Evolutionary conservation across 2,888 invertebrate genomes (phyloP), one percentile per base, ranked within the genome.

Genomic region (Schizotus pectinicornis): DNA sequence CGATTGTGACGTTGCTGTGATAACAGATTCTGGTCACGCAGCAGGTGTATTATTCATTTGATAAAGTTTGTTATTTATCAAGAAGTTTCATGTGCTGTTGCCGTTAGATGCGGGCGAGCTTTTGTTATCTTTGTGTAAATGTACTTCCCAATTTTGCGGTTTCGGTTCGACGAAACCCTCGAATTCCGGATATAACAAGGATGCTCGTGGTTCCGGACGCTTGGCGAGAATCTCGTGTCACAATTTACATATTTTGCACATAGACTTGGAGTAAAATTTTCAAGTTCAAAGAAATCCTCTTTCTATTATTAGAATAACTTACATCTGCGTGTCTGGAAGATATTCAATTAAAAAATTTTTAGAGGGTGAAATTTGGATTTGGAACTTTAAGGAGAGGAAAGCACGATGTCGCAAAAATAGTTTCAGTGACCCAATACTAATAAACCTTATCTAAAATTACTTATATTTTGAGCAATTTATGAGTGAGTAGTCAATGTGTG

Each of bases 101-200:
- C 22, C 22, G 22, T 2, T 22, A 22, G 22, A 22, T 22, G 22
- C 22, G 22, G 22, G 12, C 14, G 5, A 31, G 13, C 32, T 9
- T 31, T 45, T 53, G 53, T 53, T 53, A 53, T 53, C 45, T 45
- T 45, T 32, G 33, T 36, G 45, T 13, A 12, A 51, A 56, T 45
- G 56, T 56, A 45, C 35, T 41, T 45, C 33, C 39, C 56, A 51
- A 56, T 56, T 46, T 41, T 51, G 56, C 36, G 51, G 56, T 58
- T 53, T 54, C 43, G 47, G 13, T 43, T 12, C 6, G 37, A 48
- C 41, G 45, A 54, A 45, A 53, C 54, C 54, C 59, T 59, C 45
- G 49, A 59, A 54, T 49, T 54, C 45, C 54, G 59, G 53, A 48
- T 47, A 47, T 58, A 48, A 58, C 52, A 58, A 50, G 54, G 45